Conservation (phyloP, 2,888 invertebrate genomes). For the Geotrupes spiniger region DNA sequence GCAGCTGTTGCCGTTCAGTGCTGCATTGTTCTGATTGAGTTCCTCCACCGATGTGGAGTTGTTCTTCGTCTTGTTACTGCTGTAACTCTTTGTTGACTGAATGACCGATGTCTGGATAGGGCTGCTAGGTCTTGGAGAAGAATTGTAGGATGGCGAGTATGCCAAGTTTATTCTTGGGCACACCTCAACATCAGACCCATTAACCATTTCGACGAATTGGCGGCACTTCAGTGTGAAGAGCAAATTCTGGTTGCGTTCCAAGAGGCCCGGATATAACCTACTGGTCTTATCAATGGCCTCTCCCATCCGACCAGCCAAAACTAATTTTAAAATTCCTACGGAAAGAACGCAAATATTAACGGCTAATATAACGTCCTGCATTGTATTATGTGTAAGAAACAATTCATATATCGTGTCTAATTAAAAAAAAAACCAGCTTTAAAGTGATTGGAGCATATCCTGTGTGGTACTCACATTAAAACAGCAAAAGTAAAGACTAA, state of each 20-base stretch:
- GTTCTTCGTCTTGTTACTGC: constrained; percentile 30
- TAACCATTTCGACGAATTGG: constrained; percentile 98
- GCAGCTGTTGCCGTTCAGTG: constrained; percentile 50
- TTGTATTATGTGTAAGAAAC: no score
- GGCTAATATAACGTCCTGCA: background rate
- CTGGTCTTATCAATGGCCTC: constrained; percentile 91
- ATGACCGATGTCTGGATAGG: constrained; percentile 76
- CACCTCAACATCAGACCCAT: constrained; percentile 76
- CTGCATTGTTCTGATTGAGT: constrained; percentile 50
- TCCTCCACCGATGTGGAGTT: constrained; percentile 49
- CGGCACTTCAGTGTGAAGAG: constrained; percentile 95
- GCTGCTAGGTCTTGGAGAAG: constrained; percentile 50
- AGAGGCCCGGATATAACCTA: constrained; percentile 86
- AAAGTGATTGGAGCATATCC: no score
- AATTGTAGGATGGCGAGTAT: constrained; percentile 35
- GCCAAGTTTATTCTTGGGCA: constrained; percentile 35
- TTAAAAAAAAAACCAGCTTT: no score
- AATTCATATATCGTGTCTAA: no score
- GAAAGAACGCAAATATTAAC: constrained; percentile 19
- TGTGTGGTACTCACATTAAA: no score
- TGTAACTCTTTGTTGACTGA: constrained; percentile 67
- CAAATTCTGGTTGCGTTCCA: constrained; percentile 87
- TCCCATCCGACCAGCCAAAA: constrained; percentile 89
- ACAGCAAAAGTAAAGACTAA: no score
- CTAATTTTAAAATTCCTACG: constrained; percentile 87